These are phyloP conservation scores for Reticulitermes speratus DNA, from an alignment of 1,140 invertebrate genomes.

Conservation along the genomic window DNA sequence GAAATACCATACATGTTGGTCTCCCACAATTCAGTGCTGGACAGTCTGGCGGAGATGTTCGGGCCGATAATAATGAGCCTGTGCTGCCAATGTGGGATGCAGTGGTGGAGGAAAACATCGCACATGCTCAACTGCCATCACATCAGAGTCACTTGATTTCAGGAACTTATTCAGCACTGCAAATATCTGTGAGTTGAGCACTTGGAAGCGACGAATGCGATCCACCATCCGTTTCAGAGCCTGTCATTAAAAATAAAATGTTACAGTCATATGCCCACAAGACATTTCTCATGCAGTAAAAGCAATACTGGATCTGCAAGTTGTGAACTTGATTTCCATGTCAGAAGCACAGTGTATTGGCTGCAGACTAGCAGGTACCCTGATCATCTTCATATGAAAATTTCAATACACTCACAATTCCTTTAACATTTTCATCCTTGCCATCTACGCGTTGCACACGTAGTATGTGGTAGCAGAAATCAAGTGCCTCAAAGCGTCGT, in stretches of 20 bases:
- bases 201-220: slow-evolving; percentile 94
- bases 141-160: slow-evolving; percentile 75
- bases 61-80: slow-evolving; percentile 60
- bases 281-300: not conserved
- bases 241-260: slow-evolving; percentile 59
- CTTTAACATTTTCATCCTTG: slow-evolving; percentile 93
- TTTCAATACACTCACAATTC: slow-evolving; percentile 76
- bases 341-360: too few species aligned
- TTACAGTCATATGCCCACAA: slow-evolving; percentile 24
- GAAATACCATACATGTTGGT: too few species aligned
- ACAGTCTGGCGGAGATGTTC: slow-evolving; percentile 56
- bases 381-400: too few species aligned
- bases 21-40: slow-evolving; percentile 16
- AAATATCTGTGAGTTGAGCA: slow-evolving; percentile 98
- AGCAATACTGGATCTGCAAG: too few species aligned
- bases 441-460: slow-evolving; percentile 95
- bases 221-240: slow-evolving; percentile 96
- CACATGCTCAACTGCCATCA: slow-evolving; percentile 92
- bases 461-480: slow-evolving; percentile 98
- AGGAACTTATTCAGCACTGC: slow-evolving; percentile 95
- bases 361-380: too few species aligned
- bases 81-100: slow-evolving; percentile 67
- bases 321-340: too few species aligned
- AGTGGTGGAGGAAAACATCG: slow-evolving; percentile 94
- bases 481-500: slow-evolving; percentile 93